A percentile compares a stretch with the other conserved stretches of the same genome.
phyloP scores from a whole-genome alignment of 2,888 invertebrate genomes.

The Xiphydria camelus region DNA sequence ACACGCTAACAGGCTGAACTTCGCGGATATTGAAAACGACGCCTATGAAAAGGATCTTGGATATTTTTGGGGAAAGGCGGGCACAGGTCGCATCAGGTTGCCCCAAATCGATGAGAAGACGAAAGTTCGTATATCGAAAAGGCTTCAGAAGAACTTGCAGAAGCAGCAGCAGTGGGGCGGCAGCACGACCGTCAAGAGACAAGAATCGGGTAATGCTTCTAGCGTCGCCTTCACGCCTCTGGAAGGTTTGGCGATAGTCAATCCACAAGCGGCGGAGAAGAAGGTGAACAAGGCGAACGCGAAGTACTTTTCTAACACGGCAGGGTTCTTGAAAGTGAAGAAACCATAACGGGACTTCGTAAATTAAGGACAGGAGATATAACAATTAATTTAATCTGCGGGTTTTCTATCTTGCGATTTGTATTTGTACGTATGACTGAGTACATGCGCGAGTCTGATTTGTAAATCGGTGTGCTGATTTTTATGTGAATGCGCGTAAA shows the following conservation, averaged over 20 bases:
- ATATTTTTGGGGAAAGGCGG: slow-evolving; percentile 92
- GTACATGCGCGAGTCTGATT: no score
- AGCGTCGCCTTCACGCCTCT: slow-evolving; percentile 98
- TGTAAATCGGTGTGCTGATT: no score
- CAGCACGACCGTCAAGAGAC: slow-evolving; percentile 90
- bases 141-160: slow-evolving; percentile 91
- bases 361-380: background rate
- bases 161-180: slow-evolving; percentile 92
- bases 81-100: slow-evolving; percentile 87
- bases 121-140: slow-evolving; percentile 97
- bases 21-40: slow-evolving; percentile 98
- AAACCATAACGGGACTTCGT: slow-evolving; percentile 33
- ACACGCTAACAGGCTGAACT: slow-evolving; percentile 97
- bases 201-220: slow-evolving; percentile 96
- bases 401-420: no score
- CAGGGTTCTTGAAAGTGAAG: slow-evolving; percentile 79
- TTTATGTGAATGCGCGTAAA: no score
- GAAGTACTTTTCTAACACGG: slow-evolving; percentile 95
- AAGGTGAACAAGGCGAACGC: slow-evolving; percentile 86
- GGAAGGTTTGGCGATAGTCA: slow-evolving; percentile 98
- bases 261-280: slow-evolving; percentile 96
- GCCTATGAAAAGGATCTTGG: slow-evolving; percentile 99
- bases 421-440: no score
- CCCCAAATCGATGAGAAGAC: slow-evolving; percentile 99
- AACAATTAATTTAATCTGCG: no score